Evolutionary conservation across 2,113 vertebrate species (phyloP), one percentile per base, ranked within the genome.

Genomic region (Rousettus leschenaultii): DNA sequence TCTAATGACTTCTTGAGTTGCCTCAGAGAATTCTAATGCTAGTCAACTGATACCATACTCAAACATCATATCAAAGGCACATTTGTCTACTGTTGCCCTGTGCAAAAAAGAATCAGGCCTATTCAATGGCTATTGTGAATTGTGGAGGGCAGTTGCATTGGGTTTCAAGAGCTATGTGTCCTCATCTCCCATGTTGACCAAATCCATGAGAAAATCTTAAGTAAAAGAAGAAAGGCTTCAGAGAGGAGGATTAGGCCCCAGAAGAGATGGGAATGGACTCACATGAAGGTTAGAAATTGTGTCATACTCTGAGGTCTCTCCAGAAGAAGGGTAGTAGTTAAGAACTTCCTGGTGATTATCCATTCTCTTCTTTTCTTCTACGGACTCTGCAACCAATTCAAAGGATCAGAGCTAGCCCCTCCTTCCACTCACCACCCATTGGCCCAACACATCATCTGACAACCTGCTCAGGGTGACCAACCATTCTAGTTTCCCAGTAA

Each of bases 381-480:
- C 53, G 33, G 15, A 14, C 45, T 59, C 97, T 98, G 86, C 85
- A 96, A 96, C 8, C 12, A 88, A 92, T 30, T 68, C 33, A 91
- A 14, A 82, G 19, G 95, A 82, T 97, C 26, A 97, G 89, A 86
- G 19, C 3, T 66, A 18, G 30, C 13, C 48, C 15, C 12, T 78
- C 28, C 4, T 21, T 91, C 19, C 24, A 70, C 21, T 80, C 51
- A 65, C 18, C 33, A 78, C 19, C 1, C 63, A 24, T 2, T 85
- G n/a, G 13, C n/a, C 33, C n/a, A 65, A 16, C 19, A 45, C 35
- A 11, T n/a, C 53, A 86, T 18, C 7, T 92, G 33, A 22, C 10
- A 7, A 33, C 30, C 74, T 24, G 66, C 30, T 71, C 8, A 71
- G 18, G 18, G 13, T 57, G 14, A 75, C 24, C n/a, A 53, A 18